Percentiles rank a stretch among this genome's conserved stretches.
Conservation (phyloP, 1,140 invertebrate species). For the Cherax quadricarinatus region DNA sequence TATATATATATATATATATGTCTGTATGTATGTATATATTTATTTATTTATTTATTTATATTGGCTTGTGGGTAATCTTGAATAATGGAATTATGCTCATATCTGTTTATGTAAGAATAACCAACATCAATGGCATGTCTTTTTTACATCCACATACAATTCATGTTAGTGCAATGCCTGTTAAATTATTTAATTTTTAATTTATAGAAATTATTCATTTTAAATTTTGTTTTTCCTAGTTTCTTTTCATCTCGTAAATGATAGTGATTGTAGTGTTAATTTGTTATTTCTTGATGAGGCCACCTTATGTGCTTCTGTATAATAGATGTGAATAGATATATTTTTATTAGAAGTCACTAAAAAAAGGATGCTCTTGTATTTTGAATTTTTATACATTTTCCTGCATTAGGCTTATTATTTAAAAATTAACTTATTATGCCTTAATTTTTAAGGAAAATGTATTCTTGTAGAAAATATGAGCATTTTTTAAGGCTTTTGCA, state of each 20-base stretch:
- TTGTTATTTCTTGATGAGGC: background rate
- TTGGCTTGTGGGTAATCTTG: background rate
- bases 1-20: too few species aligned
- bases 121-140: slow-evolving; percentile 61
- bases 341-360: slow-evolving; percentile 11
- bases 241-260: slow-evolving; percentile 23
- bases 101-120: slow-evolving; percentile 12
- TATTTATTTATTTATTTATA: too few species aligned
- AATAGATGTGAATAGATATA: background rate
- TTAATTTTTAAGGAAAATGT: background rate
- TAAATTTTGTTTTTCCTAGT: background rate
- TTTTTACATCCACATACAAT: slow-evolving; percentile 32
- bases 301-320: background rate
- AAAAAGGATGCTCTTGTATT: slow-evolving; percentile 47
- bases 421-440: slow-evolving; percentile 1
- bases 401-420: background rate
- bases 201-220: slow-evolving; percentile 42
- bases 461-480: background rate
- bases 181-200: slow-evolving; percentile 35
- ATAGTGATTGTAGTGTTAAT: slow-evolving; percentile 14
- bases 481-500: slow-evolving; percentile 39
- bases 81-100: background rate
- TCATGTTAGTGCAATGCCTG: slow-evolving; percentile 62
- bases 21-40: too few species aligned
- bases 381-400: slow-evolving; percentile 1